A percentile compares a stretch with the other conserved stretches of the same genome.
Evolutionary conservation across 2,888 invertebrate species (phyloP).

Genomic region (Acrobasis suavella): DNA sequence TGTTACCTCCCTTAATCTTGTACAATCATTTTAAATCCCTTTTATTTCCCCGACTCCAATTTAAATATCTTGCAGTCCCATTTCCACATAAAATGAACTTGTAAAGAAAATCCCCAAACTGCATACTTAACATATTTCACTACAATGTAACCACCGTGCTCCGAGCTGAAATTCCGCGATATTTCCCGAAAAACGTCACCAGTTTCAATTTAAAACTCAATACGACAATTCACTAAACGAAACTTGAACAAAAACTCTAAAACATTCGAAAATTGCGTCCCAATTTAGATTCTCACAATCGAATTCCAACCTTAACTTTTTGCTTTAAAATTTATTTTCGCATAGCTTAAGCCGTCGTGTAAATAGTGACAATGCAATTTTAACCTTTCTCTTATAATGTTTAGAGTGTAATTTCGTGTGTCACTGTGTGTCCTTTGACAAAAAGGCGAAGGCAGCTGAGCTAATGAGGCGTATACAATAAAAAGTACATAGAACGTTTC

Average conservation of each 20-base stretch:
- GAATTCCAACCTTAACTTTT: constrained; percentile 24
- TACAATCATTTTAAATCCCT: neutral
- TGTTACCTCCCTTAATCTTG: no score
- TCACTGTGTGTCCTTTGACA: constrained; percentile 45
- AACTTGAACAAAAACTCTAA: constrained; percentile 42
- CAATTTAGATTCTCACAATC: constrained; percentile 36
- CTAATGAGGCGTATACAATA: constrained; percentile 63
- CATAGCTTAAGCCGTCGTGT: neutral
- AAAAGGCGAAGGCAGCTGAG: constrained; percentile 47
- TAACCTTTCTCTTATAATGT: constrained; percentile 27
- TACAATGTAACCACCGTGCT: constrained; percentile 9
- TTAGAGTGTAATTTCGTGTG: constrained; percentile 34
- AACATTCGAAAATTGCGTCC: constrained; percentile 48
- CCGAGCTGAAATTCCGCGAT: constrained; percentile 12
- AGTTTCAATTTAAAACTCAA: constrained; percentile 45
- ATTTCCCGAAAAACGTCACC: constrained; percentile 23
- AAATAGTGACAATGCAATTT: constrained; percentile 27
- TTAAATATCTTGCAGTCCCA: constrained; percentile 3
- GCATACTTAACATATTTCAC: constrained; percentile 14
- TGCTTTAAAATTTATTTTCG: constrained; percentile 19
- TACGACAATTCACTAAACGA: constrained; percentile 41
- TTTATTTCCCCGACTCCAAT: neutral
- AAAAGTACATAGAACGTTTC: constrained; percentile 47
- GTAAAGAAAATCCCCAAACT: constrained; percentile 7
- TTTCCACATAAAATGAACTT: constrained; percentile 11